Conservation (phyloP, 2,888 invertebrate genomes). For the Stegophylla sp. region DNA sequence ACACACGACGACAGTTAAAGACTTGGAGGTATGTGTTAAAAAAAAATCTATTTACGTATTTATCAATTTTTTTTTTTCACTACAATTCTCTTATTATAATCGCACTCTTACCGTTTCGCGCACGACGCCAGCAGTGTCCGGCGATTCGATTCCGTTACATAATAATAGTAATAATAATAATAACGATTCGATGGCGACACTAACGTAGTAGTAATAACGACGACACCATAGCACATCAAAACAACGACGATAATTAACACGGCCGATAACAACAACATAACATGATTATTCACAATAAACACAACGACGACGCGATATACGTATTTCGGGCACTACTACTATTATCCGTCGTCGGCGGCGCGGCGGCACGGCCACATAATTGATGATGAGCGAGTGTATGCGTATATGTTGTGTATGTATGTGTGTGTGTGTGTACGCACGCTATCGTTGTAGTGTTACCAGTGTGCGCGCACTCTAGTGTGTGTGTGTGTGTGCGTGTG, state of each 20-base stretch:
- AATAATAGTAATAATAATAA: slow-evolving; percentile 35
- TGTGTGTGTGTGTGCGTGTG: slow-evolving; percentile 1
- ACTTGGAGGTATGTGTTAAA: too few relatives aligned
- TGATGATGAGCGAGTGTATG: slow-evolving; percentile 27
- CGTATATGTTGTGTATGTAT: neutral
- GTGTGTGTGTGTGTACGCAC: slow-evolving; percentile 18
- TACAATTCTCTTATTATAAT: neutral
- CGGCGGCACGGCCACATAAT: slow-evolving; percentile 51
- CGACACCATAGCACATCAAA: slow-evolving; percentile 12
- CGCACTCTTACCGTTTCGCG: slow-evolving; percentile 46
- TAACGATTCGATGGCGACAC: slow-evolving; percentile 42
- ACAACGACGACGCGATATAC: slow-evolving; percentile 54
- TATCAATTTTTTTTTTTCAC: neutral
- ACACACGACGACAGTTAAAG: neutral
- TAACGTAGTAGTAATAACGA: slow-evolving; percentile 14
- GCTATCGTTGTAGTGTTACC: neutral
- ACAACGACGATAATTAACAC: slow-evolving; percentile 49
- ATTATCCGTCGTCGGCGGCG: slow-evolving; percentile 45
- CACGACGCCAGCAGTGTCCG: slow-evolving; percentile 55
- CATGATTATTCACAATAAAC: slow-evolving; percentile 58
- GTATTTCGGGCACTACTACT: slow-evolving; percentile 55
- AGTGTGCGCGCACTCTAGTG: neutral
- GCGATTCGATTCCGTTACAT: slow-evolving; percentile 57
- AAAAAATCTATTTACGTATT: neutral
- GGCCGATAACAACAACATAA: slow-evolving; percentile 55